A percentile compares a stretch with the other conserved stretches of the same genome.
phyloP scores from a whole-genome alignment of 2,113 vertebrate genomes.

The Carlito syrichta region DNA sequence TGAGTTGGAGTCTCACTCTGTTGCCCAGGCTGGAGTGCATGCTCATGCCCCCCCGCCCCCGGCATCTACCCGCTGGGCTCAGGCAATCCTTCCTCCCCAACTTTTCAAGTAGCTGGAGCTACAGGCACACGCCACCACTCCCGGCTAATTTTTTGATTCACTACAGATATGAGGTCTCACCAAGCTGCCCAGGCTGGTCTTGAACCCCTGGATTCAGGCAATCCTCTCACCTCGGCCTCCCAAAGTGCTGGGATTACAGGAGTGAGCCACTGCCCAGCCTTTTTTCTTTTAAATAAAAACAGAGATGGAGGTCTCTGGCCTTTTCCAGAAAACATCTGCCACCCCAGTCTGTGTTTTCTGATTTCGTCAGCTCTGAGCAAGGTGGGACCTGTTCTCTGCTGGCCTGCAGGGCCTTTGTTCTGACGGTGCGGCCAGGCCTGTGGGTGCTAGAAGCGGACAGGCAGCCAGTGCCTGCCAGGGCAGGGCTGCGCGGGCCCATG shows the following conservation, averaged over 20 bases:
- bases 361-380: not conserved
- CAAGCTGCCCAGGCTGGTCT: too few relatives aligned
- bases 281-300: not conserved
- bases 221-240: too few relatives aligned
- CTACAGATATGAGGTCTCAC: too few relatives aligned
- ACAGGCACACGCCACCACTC: not conserved
- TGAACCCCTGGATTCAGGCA: too few relatives aligned
- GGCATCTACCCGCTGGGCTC: not conserved
- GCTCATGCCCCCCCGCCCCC: not conserved
- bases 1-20: not conserved
- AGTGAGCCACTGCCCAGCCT: not conserved
- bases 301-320: too few relatives aligned
- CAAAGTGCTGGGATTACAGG: too few relatives aligned
- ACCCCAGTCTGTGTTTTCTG: not conserved
- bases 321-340: not conserved
- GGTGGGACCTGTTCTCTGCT: not conserved
- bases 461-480: not conserved
- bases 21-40: not conserved
- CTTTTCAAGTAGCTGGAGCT: not conserved
- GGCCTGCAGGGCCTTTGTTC: not conserved
- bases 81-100: not conserved
- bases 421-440: not conserved
- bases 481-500: not conserved
- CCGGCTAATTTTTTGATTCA: not conserved
- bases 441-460: not conserved